Conservation (phyloP, 2,113 vertebrate species). For the Antechinus stuartii region DNA sequence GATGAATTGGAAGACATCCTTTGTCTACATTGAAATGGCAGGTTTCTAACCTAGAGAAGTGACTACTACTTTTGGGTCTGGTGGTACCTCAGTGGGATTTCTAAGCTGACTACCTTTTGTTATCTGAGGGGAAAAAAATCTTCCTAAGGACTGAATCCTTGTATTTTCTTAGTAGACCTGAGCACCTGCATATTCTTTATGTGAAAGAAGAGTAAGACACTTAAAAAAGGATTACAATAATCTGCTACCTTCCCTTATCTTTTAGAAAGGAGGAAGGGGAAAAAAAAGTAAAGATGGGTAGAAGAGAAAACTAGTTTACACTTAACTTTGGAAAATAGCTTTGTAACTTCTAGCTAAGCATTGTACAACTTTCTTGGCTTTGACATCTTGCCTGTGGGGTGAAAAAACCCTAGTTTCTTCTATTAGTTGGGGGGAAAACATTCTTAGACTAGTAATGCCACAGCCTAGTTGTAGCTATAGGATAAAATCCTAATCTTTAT, state of each 20-base stretch:
- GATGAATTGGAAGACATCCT: background rate
- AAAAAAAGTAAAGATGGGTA: background rate
- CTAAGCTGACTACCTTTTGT: background rate
- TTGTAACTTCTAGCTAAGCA: background rate
- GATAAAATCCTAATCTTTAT: background rate
- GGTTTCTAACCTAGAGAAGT: background rate
- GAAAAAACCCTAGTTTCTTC: background rate
- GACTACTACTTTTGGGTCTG: background rate
- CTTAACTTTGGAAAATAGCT: background rate
- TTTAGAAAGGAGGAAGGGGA: background rate
- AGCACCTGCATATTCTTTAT: background rate
- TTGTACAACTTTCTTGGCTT: background rate
- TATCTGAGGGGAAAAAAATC: background rate
- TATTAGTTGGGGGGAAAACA: background rate
- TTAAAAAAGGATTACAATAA: background rate
- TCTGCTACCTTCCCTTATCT: background rate
- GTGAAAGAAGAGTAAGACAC: background rate
- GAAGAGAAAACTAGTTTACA: background rate
- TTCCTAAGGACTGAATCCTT: background rate
- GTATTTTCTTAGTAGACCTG: background rate
- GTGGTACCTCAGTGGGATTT: background rate
- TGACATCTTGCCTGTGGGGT: background rate
- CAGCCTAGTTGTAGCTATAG: background rate
- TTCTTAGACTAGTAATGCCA: background rate
- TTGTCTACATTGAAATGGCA: background rate